Conservation (phyloP, 2,888 invertebrate genomes). For the Caenorhabditis parvicauda region DNA sequence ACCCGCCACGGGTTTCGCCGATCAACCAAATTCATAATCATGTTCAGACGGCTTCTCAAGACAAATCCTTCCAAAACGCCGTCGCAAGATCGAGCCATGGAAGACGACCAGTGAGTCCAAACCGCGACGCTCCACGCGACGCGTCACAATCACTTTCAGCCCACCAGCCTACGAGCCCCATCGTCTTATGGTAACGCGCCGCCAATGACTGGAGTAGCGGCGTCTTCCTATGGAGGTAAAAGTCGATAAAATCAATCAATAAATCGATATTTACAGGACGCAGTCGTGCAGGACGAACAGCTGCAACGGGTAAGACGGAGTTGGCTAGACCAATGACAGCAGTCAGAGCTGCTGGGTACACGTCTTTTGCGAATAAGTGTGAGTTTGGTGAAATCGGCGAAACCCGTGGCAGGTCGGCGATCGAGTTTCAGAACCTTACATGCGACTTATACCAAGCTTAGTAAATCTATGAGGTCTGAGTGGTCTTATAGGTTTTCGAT, state of each 20-base stretch:
- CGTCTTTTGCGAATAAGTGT: constrained; percentile 70
- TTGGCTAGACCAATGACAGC: constrained; percentile 85
- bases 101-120: constrained; percentile 70
- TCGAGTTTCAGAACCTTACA: too few relatives aligned
- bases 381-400: neutral
- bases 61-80: constrained; percentile 76
- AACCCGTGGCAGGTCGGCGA: neutral
- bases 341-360: constrained; percentile 91
- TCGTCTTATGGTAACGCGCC: constrained; percentile 24
- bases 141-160: too few relatives aligned
- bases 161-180: constrained; percentile 6
- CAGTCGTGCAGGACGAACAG: constrained; percentile 31
- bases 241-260: neutral
- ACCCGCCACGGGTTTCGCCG: too few relatives aligned
- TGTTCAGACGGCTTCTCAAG: constrained; percentile 72
- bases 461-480: too few relatives aligned
- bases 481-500: too few relatives aligned
- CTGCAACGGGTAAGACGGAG: constrained; percentile 47
- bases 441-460: too few relatives aligned
- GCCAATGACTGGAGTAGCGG: constrained; percentile 14
- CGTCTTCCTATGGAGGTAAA: neutral
- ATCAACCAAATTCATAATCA: neutral
- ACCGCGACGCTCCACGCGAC: too few relatives aligned
- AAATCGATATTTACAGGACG: constrained; percentile 3
- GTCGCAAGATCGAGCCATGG: constrained; percentile 74